Evolutionary conservation across 2,797 vertebrate species (phyloP).

Genomic region (Notolabrus celidotus): DNA sequence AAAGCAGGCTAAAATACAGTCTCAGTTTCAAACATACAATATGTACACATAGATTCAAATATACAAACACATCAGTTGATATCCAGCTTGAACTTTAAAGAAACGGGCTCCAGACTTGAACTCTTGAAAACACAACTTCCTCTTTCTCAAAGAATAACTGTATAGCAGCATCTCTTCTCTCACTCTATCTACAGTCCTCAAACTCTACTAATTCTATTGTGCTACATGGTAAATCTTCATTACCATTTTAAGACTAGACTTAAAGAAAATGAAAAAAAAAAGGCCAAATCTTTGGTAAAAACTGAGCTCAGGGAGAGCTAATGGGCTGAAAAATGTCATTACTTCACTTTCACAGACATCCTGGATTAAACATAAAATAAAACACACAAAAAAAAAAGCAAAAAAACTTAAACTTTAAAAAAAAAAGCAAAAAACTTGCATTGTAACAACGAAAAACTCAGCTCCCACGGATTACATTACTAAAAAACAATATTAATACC

Average conservation of each 20-base stretch:
- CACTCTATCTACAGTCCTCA: conserved; percentile 5
- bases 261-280: conserved; percentile 20
- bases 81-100: conserved; percentile 25
- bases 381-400: neutral
- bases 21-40: conserved; percentile 31
- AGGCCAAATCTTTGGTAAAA: neutral
- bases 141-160: neutral
- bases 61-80: conserved; percentile 34
- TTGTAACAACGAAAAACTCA: neutral
- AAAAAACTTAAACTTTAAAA: conserved; percentile 8
- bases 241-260: conserved; percentile 5
- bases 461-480: neutral
- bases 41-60: conserved; percentile 50
- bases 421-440: neutral
- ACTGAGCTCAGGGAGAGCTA: neutral
- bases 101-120: neutral
- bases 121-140: conserved; percentile 11
- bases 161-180: neutral
- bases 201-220: neutral
- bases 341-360: conserved; percentile 14
- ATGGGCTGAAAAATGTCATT: neutral
- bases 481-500: neutral
- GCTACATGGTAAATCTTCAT: conserved; percentile 4
- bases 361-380: neutral
- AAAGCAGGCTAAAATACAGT: conserved; percentile 23